A percentile compares a stretch with the other conserved stretches of the same genome.
Conservation (phyloP, 37 sponge, comb jelly and placozoan genomes). For the Amphimedon queenslandica region DNA sequence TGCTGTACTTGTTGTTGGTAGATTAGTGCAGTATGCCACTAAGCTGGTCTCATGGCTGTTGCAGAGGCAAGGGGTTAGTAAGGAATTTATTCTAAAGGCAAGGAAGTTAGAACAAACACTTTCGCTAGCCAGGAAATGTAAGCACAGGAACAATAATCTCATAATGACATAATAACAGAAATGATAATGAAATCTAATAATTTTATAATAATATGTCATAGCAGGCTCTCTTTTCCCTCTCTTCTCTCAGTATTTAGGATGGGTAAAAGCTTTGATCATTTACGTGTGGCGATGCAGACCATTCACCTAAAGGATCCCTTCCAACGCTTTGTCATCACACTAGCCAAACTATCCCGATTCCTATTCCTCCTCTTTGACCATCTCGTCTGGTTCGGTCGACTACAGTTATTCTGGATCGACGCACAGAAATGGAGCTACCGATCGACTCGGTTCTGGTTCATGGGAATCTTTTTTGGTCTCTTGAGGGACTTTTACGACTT, state of each 20-base stretch:
- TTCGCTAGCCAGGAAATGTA: constrained; percentile 74
- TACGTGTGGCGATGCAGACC: constrained; percentile 55
- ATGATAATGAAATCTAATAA: background rate
- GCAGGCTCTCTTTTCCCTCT: too few species aligned
- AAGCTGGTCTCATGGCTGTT: constrained; percentile 49
- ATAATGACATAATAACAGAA: background rate
- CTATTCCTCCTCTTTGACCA: constrained; percentile 78
- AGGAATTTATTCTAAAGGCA: constrained; percentile 24
- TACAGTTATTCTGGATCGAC: constrained; percentile 43
- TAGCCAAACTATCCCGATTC: constrained; percentile 53
- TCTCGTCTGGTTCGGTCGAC: constrained; percentile 59
- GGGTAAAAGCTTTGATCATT: constrained; percentile 68
- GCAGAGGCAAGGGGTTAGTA: constrained; percentile 11
- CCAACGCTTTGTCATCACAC: constrained; percentile 45
- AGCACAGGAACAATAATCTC: constrained; percentile 1
- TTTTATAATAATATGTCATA: too few species aligned
- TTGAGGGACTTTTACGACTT: constrained; percentile 54
- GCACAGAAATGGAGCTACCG: constrained; percentile 32
- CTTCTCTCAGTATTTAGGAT: constrained; percentile 66
- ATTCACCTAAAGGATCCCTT: constrained; percentile 58
- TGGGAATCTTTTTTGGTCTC: constrained; percentile 42
- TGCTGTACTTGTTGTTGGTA: background rate
- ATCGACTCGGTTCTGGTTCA: constrained; percentile 60
- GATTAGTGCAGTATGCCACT: constrained; percentile 67
- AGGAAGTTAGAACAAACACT: constrained; percentile 48